A percentile compares a stretch with the other conserved stretches of the same genome.
phyloP scores from a whole-genome alignment of 2,797 vertebrate genomes.

The Myripristis murdjan region DNA sequence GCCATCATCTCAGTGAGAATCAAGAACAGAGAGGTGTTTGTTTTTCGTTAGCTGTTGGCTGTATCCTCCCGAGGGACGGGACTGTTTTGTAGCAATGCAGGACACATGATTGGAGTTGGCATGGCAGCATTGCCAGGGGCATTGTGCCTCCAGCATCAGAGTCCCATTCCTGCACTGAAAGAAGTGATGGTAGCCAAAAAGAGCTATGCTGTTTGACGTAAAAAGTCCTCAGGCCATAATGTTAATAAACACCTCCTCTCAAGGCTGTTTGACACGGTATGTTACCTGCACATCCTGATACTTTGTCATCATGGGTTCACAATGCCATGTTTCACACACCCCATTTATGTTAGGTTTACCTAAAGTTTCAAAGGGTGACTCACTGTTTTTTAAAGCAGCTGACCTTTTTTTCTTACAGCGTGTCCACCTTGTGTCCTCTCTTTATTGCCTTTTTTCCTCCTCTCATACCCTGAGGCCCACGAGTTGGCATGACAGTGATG shows the following conservation, averaged over 20 bases:
- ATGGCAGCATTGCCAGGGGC: conserved; percentile 78
- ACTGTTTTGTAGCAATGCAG: conserved; percentile 74
- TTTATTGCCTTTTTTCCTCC: conserved; percentile 17
- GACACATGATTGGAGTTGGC: conserved; percentile 84
- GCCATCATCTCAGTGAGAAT: conserved; percentile 58
- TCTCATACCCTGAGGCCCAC: conserved; percentile 25
- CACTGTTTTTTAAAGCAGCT: conserved; percentile 26
- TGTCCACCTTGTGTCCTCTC: conserved; percentile 8
- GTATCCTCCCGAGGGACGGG: conserved; percentile 65
- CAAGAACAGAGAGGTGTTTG: conserved; percentile 73
- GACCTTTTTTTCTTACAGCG: conserved; percentile 24
- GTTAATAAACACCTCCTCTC: conserved; percentile 48
- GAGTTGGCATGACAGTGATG: conserved; percentile 47
- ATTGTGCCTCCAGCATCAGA: conserved; percentile 68
- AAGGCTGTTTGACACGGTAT: conserved; percentile 17
- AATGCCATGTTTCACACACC: too few relatives aligned
- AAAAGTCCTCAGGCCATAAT: conserved; percentile 49
- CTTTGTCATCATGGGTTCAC: conserved; percentile 16
- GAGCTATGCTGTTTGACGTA: conserved; percentile 39
- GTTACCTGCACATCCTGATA: conserved; percentile 19
- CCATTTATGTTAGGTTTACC: conserved; percentile 11
- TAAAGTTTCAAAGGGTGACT: conserved; percentile 30
- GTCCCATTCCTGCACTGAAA: conserved; percentile 50
- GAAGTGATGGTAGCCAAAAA: conserved; percentile 57
- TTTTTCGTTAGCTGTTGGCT: conserved; percentile 76